Conservation (phyloP, 2,888 invertebrate species). For the Griposia aprilina region DNA sequence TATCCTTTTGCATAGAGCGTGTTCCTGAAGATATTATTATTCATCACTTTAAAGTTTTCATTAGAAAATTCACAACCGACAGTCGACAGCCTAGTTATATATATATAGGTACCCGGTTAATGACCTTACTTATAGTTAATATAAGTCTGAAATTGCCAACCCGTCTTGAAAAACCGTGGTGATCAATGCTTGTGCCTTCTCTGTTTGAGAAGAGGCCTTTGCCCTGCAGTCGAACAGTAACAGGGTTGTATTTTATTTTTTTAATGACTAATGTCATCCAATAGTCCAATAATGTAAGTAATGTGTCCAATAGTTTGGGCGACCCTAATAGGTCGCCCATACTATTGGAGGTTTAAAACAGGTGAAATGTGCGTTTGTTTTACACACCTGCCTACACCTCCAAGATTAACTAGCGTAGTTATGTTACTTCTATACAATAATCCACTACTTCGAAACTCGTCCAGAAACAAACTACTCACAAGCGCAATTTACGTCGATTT, state of each 20-base stretch:
- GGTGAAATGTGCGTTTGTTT: background rate
- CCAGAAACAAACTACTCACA: slow-evolving; percentile 15
- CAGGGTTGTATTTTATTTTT: background rate
- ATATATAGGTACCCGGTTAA: no score
- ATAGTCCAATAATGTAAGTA: no score
- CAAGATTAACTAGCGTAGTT: background rate
- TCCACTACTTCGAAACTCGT: background rate
- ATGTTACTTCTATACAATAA: background rate
- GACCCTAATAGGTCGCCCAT: no score
- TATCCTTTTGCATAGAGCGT: background rate
- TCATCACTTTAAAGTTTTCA: background rate
- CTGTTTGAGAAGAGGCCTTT: background rate
- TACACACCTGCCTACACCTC: background rate
- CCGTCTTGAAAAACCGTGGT: background rate
- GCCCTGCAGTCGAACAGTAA: background rate
- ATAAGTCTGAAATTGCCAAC: background rate
- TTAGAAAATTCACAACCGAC: background rate
- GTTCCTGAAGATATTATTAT: background rate
- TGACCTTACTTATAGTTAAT: background rate
- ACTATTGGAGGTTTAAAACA: background rate
- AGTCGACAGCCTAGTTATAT: background rate
- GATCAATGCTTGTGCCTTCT: background rate
- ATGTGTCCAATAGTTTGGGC: no score
- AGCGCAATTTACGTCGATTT: slow-evolving; percentile 16
- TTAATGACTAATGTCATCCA: no score